Evolutionary conservation across 2,888 invertebrate genomes (phyloP).

Genomic region (Thecophora atra): DNA sequence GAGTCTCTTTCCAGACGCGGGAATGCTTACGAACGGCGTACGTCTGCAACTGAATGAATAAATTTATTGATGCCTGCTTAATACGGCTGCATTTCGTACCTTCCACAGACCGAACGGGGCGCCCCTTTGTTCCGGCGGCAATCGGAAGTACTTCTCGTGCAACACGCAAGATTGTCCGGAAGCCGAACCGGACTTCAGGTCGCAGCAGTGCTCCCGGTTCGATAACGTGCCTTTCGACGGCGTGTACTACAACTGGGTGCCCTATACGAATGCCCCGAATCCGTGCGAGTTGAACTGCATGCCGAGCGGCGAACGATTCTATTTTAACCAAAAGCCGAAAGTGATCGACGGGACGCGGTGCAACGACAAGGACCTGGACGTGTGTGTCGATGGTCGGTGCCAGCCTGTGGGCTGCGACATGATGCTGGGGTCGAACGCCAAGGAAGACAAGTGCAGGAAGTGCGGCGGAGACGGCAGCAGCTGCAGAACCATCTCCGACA

Average conservation of each 20-base stretch:
- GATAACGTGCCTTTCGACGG: slow-evolving; percentile 85
- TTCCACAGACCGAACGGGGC: slow-evolving; percentile 71
- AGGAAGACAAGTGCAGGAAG: slow-evolving; percentile 89
- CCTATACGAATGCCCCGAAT: slow-evolving; percentile 86
- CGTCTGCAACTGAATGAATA: slow-evolving; percentile 46
- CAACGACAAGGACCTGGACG: slow-evolving; percentile 82
- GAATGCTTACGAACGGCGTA: slow-evolving; percentile 76
- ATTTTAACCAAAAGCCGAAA: slow-evolving; percentile 83
- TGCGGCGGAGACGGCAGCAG: slow-evolving; percentile 92
- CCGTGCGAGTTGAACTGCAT: slow-evolving; percentile 96
- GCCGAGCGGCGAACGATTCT: slow-evolving; percentile 90
- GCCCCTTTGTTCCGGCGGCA: slow-evolving; percentile 78
- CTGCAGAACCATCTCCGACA: slow-evolving; percentile 81
- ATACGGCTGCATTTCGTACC: slow-evolving; percentile 13
- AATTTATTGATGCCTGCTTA: background rate
- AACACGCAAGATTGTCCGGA: slow-evolving; percentile 90
- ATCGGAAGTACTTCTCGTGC: slow-evolving; percentile 88
- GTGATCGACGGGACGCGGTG: slow-evolving; percentile 88
- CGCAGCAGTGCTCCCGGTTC: slow-evolving; percentile 88
- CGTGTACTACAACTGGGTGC: slow-evolving; percentile 85
- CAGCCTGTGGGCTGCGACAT: slow-evolving; percentile 94
- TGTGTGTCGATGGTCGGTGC: slow-evolving; percentile 95
- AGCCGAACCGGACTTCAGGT: slow-evolving; percentile 81
- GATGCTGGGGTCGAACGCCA: slow-evolving; percentile 86
- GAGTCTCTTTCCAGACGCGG: slow-evolving; percentile 86